phyloP scores from a whole-genome alignment of 2,797 vertebrate genomes.

The Betta splendens region DNA sequence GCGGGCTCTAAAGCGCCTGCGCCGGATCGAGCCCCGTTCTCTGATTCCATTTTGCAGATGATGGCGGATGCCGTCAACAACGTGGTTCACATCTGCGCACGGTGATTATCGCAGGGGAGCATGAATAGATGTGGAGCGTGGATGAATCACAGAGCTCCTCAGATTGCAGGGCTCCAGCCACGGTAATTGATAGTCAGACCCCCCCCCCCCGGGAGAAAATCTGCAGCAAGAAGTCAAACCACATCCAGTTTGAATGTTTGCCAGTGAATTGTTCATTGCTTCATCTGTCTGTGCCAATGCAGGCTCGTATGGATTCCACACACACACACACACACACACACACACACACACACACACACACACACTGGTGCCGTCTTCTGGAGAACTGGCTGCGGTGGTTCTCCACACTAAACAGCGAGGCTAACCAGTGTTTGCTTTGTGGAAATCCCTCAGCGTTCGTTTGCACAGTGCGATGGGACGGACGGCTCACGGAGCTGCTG shows the following conservation, averaged over 20 bases:
- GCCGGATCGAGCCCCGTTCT: neutral
- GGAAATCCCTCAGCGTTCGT: constrained; percentile 79
- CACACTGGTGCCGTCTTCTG: constrained; percentile 61
- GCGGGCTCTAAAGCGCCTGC: constrained; percentile 9
- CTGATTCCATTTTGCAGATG: constrained; percentile 15
- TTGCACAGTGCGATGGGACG: constrained; percentile 69
- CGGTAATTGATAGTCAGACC: constrained; percentile 75
- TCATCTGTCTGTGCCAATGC: constrained; percentile 67
- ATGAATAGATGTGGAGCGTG: constrained; percentile 48
- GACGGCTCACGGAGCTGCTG: constrained; percentile 58
- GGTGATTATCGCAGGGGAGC: constrained; percentile 45
- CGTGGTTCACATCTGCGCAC: neutral
- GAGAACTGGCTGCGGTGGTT: constrained; percentile 73
- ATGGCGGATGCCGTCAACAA: constrained; percentile 17
- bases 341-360: constrained; percentile 29
- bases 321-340: constrained; percentile 13
- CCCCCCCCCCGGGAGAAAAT: constrained; percentile 60
- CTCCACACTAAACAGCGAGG: constrained; percentile 77
- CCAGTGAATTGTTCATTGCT: constrained; percentile 75
- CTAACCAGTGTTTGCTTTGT: constrained; percentile 85
- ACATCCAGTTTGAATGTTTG: constrained; percentile 73
- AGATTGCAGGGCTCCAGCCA: constrained; percentile 67
- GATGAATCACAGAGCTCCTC: constrained; percentile 68
- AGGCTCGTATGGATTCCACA: constrained; percentile 71
- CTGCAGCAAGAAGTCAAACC: constrained; percentile 65